phyloP scores from a whole-genome alignment of 2,113 vertebrate genomes.

The Atractosteus spatula region DNA sequence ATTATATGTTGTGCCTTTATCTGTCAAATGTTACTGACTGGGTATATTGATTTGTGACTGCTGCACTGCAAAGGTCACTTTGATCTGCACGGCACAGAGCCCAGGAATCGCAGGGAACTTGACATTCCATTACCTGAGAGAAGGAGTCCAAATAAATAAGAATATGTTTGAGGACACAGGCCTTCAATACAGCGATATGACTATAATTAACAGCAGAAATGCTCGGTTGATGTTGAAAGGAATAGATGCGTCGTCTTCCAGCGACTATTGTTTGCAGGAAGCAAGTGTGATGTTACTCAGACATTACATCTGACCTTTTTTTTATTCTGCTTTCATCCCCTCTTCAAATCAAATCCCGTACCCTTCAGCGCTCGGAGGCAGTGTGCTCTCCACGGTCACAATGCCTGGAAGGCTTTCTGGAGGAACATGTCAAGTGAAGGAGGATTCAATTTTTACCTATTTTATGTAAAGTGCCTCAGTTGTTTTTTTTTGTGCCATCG shows the following conservation, averaged over 20 bases:
- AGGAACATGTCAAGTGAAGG: too few relatives aligned
- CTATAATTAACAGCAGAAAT: constrained; percentile 83
- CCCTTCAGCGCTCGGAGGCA: constrained; percentile 22
- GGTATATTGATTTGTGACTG: constrained; percentile 83
- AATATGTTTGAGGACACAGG: constrained; percentile 75
- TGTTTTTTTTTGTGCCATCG: not conserved
- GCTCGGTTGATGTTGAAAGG: constrained; percentile 55
- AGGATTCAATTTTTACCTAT: not conserved
- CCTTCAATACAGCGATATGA: constrained; percentile 74
- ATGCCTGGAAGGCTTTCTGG: too few relatives aligned
- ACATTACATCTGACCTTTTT: constrained; percentile 62
- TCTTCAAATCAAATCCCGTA: constrained; percentile 42
- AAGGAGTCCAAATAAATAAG: constrained; percentile 73
- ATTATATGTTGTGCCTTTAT: constrained; percentile 82
- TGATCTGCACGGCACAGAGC: constrained; percentile 78
- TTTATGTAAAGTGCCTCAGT: constrained; percentile 1
- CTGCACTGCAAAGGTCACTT: constrained; percentile 82
- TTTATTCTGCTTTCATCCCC: constrained; percentile 10
- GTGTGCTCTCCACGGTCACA: too few relatives aligned
- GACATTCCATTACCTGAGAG: constrained; percentile 86
- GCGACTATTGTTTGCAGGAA: constrained; percentile 59
- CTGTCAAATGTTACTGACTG: constrained; percentile 74
- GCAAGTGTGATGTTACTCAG: constrained; percentile 53
- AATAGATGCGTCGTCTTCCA: constrained; percentile 46
- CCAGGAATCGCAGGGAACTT: constrained; percentile 64